Evolutionary conservation across 2,797 vertebrate species (phyloP), one percentile per base, ranked within the genome.

Genomic region (Coregonus ussuriensis): DNA sequence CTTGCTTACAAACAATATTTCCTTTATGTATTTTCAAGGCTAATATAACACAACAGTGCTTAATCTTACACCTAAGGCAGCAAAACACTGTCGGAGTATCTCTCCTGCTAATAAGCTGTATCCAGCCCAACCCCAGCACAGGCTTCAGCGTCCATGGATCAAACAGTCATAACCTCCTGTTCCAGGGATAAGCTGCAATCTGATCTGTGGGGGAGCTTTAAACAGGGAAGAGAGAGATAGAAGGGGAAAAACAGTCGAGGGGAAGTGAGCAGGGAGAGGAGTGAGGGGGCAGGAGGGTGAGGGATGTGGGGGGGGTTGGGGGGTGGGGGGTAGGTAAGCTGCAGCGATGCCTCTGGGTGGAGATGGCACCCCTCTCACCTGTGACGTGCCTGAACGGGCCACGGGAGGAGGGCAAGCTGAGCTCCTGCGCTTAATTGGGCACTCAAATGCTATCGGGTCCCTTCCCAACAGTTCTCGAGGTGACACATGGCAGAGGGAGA

Each of bases 401-500:
- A 89, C 88, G 89, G 89, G 83, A 84, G 72, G 84, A 82, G 88
- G 89, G 72, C 81, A 88, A 89, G 81, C 88, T 74, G 86, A 89
- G 88, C 87, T 87, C 89, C 88, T 87, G 93, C 71, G 88, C 90
- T 92, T 94, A 94, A 95, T 95, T 92, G 93, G 90, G 88, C 92
- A 92, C 89, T 93, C 91, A 93, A 92, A 93, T 87, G 91, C 91
- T 93, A 91, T 87, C 88, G 88, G 88, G 15, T 91, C 90, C 88
- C 90, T 82, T 89, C 90, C 89, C 87, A 86, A 89, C 89, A 67
- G 84, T 88, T 87, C 89, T 81, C 83, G 88, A 91, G 90, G 89
- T 82, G 89, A 92, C 89, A 91, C 89, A 88, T 90, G 88, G 91
- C 86, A 85, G 86, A 87, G 21, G 33, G 25, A n/a, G 76, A 37